These are phyloP conservation scores for Agriotes lineatus DNA, from an alignment of 2,888 invertebrate species.

Conservation along the genomic window DNA sequence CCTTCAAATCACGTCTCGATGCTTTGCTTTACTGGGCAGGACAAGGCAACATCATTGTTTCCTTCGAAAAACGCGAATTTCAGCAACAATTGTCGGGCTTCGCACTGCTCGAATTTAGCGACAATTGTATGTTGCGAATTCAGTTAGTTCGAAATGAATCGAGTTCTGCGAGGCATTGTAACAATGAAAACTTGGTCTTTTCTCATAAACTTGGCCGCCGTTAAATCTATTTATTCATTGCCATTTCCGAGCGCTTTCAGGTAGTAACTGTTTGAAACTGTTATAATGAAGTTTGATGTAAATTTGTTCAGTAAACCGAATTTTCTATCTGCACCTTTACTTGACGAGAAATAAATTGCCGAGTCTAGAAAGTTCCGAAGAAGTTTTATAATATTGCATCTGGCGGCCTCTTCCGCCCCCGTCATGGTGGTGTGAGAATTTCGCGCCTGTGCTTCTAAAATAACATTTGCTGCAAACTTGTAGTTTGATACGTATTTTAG, in stretches of 20 bases:
- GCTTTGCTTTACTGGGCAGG: too few species aligned
- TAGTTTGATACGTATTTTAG: too few species aligned
- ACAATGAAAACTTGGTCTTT: not conserved
- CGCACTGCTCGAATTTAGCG: too few species aligned
- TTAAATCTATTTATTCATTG: not conserved
- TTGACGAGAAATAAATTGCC: constrained; percentile 14
- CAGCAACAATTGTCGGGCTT: too few species aligned
- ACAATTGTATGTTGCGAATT: too few species aligned
- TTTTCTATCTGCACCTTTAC: constrained; percentile 4
- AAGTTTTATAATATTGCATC: constrained; percentile 4
- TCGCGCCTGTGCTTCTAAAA: too few species aligned
- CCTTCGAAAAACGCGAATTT: too few species aligned
- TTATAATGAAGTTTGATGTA: constrained; percentile 12
- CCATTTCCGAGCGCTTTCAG: not conserved
- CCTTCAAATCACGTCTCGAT: too few species aligned
- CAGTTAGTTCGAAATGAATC: too few species aligned
- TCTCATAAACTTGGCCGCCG: not conserved
- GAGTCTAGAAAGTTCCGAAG: constrained; percentile 1
- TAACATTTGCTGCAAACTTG: too few species aligned
- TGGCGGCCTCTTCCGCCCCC: not conserved
- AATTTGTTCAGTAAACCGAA: constrained; percentile 11
- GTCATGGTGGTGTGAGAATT: not conserved
- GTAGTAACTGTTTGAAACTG: not conserved
- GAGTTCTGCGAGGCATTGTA: too few species aligned
- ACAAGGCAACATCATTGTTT: too few species aligned